A percentile compares a stretch with the other conserved stretches of the same genome.
Evolutionary conservation across 2,797 vertebrate species (phyloP).

Genomic region (Lepilemur ruficaudatus): DNA sequence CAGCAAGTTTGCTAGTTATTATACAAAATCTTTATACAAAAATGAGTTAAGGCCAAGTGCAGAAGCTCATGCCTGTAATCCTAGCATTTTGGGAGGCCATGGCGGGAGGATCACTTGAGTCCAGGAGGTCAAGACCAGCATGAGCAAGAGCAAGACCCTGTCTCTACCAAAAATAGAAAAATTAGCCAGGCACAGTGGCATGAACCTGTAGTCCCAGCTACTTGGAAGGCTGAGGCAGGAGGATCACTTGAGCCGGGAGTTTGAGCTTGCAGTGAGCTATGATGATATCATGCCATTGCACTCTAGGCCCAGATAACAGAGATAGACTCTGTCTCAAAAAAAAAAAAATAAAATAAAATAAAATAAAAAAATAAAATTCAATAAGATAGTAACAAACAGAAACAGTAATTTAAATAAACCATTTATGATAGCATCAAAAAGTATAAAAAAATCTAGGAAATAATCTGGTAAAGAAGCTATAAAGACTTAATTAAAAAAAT

Average conservation of each 20-base stretch:
- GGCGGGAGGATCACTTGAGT: not conserved
- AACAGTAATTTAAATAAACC: not conserved
- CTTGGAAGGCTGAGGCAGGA: not conserved
- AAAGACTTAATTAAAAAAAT: not conserved
- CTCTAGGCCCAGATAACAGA: not conserved
- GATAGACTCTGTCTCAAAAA: not conserved
- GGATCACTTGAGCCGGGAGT: not conserved
- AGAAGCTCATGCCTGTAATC: not conserved
- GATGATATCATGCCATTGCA: not conserved
- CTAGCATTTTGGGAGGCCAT: not conserved
- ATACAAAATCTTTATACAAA: not conserved
- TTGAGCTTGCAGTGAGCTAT: not conserved
- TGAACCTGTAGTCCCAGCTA: not conserved
- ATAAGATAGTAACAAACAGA: not conserved
- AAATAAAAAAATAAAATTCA: constrained; percentile 8
- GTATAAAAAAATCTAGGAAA: not conserved
- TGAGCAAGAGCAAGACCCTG: not conserved
- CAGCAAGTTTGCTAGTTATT: not conserved
- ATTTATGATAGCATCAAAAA: not conserved
- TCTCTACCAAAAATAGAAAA: not conserved
- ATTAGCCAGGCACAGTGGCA: not conserved
- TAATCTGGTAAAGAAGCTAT: not conserved
- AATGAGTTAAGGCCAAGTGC: not conserved
- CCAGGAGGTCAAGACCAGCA: not conserved
- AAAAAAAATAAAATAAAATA: not conserved